Evolutionary conservation across 2,113 vertebrate species (phyloP), one percentile per base, ranked within the genome.

Genomic region (Amia ocellicauda): DNA sequence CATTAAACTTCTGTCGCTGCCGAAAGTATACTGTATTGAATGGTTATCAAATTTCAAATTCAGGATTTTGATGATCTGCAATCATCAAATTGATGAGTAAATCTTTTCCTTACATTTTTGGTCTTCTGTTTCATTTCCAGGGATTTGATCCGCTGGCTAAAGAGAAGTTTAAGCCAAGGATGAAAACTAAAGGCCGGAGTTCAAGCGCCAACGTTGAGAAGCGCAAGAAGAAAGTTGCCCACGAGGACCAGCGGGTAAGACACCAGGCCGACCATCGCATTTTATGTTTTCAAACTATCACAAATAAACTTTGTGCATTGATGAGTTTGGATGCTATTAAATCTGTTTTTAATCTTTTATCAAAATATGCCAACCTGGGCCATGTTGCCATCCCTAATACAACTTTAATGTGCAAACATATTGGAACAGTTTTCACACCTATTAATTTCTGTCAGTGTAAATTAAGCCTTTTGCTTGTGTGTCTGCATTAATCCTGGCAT

Each of bases 61-160:
- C n/a, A n/a, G n/a, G n/a, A n/a, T n/a, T n/a, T n/a, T n/a, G n/a
- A n/a, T n/a, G n/a, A n/a, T n/a, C n/a, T n/a, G n/a, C n/a, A n/a
- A n/a, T n/a, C n/a, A n/a, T n/a, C n/a, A n/a, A n/a, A n/a, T n/a
- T n/a, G n/a, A n/a, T n/a, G n/a, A n/a, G n/a, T n/a, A n/a, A n/a
- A n/a, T n/a, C n/a, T n/a, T n/a, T n/a, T n/a, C n/a, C n/a, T n/a
- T n/a, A n/a, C n/a, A n/a, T n/a, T n/a, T n/a, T n/a, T 10, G 31
- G 3, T 27, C 3, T 43, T 0, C 62, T 43, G 59, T 19, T 19
- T 60, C 66, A 11, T 52, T 3, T 65, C 41, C 75, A 95, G 94
- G 94, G 93, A 22, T 95, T 75, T 13, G 93, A 96, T 64, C 93
- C 94, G 0, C 72, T 88, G 0, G 87, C 83, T 65, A 88, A 78